Evolutionary conservation across 2,888 invertebrate genomes (phyloP).

Genomic region (Calameuta filiformis): DNA sequence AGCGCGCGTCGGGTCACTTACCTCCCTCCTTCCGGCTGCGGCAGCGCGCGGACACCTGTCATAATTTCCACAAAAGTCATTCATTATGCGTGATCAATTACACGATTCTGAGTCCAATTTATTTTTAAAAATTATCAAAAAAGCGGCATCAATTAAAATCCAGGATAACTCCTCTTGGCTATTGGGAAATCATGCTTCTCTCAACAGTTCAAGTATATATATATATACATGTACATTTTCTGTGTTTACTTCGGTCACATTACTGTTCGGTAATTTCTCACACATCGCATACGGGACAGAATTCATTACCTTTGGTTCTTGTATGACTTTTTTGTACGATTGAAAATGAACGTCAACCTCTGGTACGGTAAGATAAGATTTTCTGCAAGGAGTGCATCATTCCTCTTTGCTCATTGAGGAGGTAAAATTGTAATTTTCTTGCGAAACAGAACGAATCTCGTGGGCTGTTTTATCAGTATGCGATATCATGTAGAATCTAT

Average conservation of each 20-base stretch:
- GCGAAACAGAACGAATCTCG: neutral
- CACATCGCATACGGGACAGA: neutral
- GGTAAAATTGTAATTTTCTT: neutral
- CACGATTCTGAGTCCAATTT: neutral
- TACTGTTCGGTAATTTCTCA: neutral
- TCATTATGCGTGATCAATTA: neutral
- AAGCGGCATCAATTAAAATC: neutral
- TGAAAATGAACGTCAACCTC: neutral
- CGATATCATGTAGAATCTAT: neutral
- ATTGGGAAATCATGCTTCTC: neutral
- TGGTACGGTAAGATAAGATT: neutral
- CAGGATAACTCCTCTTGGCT: neutral
- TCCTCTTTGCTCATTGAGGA: neutral
- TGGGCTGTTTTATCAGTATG: neutral
- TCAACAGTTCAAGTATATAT: neutral
- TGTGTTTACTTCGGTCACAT: neutral
- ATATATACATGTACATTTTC: neutral
- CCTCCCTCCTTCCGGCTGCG: slow-evolving; percentile 43
- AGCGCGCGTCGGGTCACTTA: slow-evolving; percentile 56
- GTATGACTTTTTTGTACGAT: neutral
- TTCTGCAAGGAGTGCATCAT: neutral
- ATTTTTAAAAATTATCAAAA: neutral
- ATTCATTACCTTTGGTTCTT: neutral
- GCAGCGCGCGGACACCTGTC: slow-evolving; percentile 54
- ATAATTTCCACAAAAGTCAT: slow-evolving; percentile 31